Evolutionary conservation across 2,888 invertebrate genomes (phyloP).

Genomic region (Psylliodes chrysocephalus): DNA sequence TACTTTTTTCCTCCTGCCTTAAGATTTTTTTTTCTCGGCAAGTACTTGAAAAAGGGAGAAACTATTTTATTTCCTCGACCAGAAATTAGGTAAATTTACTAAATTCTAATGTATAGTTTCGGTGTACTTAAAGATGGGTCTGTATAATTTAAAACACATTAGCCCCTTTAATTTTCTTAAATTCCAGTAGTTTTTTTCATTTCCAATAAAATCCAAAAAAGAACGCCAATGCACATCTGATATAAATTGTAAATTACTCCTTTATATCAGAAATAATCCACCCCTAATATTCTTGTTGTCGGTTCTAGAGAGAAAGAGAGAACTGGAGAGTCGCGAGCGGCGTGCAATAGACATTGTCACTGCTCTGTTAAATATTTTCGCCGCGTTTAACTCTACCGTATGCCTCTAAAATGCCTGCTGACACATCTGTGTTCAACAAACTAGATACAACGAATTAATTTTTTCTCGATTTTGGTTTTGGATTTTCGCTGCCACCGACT

Average conservation of each 20-base stretch:
- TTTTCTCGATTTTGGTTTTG: slow-evolving; percentile 25
- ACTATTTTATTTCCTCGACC: too few species aligned
- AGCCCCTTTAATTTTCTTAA: too few species aligned
- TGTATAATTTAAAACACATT: too few species aligned
- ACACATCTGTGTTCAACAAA: slow-evolving; percentile 60
- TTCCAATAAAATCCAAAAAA: too few species aligned
- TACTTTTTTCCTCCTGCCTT: too few species aligned
- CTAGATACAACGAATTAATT: slow-evolving; percentile 46
- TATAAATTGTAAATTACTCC: slow-evolving; percentile 47
- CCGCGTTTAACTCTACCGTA: slow-evolving; percentile 61
- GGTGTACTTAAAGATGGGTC: too few species aligned
- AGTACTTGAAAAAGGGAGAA: too few species aligned
- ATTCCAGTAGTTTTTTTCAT: too few species aligned
- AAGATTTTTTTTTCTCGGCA: too few species aligned
- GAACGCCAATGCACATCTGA: slow-evolving; percentile 17
- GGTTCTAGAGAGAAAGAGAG: slow-evolving; percentile 34
- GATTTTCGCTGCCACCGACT: slow-evolving; percentile 1
- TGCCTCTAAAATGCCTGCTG: slow-evolving; percentile 55
- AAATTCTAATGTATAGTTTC: too few species aligned
- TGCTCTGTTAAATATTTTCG: slow-evolving; percentile 61
- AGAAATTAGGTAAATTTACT: too few species aligned
- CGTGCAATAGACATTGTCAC: slow-evolving; percentile 59
- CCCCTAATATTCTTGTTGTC: slow-evolving; percentile 48
- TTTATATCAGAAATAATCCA: slow-evolving; percentile 46
- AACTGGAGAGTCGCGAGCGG: too few species aligned